These are phyloP conservation scores for Eptatretus atami DNA, from an alignment of 2,797 vertebrate species.

Conservation along the genomic window DNA sequence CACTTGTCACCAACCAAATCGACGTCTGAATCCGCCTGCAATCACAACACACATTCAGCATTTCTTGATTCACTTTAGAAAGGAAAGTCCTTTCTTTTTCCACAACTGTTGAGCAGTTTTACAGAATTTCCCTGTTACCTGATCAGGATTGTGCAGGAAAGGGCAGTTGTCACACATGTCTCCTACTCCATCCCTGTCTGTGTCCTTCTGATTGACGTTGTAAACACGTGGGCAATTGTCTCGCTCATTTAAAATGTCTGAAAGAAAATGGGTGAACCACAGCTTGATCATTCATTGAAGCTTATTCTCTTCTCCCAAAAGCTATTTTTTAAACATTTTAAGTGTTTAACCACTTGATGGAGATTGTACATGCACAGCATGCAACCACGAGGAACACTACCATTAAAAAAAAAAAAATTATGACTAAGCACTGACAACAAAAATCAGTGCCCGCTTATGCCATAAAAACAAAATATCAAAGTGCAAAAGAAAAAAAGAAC, in stretches of 20 bases:
- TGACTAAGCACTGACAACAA: no score
- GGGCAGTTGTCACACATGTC: constrained; percentile 98
- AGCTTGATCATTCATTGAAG: not conserved
- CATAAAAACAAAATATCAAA: no score
- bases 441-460: no score
- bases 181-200: constrained; percentile 66
- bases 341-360: not conserved
- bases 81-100: no score
- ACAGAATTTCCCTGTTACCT: constrained; percentile 22
- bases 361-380: not conserved
- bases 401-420: no score
- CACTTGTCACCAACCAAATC: constrained; percentile 71
- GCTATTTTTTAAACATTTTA: not conserved
- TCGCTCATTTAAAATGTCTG: constrained; percentile 65
- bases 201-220: constrained; percentile 82
- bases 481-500: no score
- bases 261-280: constrained; percentile 32
- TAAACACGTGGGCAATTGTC: constrained; percentile 94
- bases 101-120: no score
- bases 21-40: constrained; percentile 59
- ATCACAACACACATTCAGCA: not conserved
- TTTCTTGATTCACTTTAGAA: no score
- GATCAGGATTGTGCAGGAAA: constrained; percentile 80
- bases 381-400: no score
- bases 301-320: not conserved